phyloP scores from a whole-genome alignment of 1,140 invertebrate genomes.

The Cydia splendana region DNA sequence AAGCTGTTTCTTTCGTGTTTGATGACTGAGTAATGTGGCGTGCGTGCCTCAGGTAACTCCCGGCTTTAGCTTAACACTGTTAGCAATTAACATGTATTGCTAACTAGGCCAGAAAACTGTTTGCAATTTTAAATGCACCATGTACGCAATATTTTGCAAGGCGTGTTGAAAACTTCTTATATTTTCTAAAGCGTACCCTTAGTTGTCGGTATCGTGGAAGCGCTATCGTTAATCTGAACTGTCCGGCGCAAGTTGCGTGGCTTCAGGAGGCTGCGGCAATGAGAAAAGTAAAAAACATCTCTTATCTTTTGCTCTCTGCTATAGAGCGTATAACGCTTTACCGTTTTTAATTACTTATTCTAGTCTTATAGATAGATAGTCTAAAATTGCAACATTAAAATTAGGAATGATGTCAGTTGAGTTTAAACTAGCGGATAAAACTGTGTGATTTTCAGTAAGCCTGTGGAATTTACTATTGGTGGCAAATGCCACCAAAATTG shows the following conservation, averaged over 20 bases:
- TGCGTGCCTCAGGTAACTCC: conserved; percentile 62
- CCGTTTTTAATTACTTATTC: too few species aligned
- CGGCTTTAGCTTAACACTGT: conserved; percentile 36
- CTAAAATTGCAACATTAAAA: too few species aligned
- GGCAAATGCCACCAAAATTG: too few species aligned
- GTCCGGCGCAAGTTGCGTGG: not conserved
- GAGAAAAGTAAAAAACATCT: conserved; percentile 1
- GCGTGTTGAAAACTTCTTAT: conserved; percentile 13
- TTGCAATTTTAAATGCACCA: conserved; percentile 38
- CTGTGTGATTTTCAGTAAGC: too few species aligned
- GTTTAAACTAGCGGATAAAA: too few species aligned
- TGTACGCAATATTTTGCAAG: conserved; percentile 24
- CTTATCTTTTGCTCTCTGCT: conserved; percentile 1
- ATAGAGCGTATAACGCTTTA: not conserved
- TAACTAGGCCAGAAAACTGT: conserved; percentile 53
- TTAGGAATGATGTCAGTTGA: too few species aligned
- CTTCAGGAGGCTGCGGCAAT: conserved; percentile 2
- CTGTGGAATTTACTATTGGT: too few species aligned
- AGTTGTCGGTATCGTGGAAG: conserved; percentile 9
- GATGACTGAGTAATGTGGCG: conserved; percentile 65
- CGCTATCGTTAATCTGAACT: conserved; percentile 2
- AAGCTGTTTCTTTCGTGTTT: conserved; percentile 59
- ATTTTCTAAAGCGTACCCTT: conserved; percentile 1
- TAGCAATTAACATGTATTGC: conserved; percentile 42
- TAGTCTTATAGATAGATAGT: too few species aligned